phyloP scores from a whole-genome alignment of 2,888 invertebrate genomes.

The Azorinus chamasolen region DNA sequence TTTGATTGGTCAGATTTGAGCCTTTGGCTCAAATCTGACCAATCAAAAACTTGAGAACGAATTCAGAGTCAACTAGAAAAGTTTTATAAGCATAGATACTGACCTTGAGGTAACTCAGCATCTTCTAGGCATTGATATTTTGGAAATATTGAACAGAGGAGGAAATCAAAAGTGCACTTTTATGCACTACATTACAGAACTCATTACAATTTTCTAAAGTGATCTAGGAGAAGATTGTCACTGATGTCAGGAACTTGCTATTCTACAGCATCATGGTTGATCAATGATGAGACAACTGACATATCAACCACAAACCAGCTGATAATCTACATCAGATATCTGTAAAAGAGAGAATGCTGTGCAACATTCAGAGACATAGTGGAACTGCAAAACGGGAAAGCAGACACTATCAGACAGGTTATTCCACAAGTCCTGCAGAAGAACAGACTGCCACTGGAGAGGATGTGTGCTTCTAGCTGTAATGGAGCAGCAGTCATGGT shows the following conservation, averaged over 20 bases:
- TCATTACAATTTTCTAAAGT: too few species aligned
- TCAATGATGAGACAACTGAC: slow-evolving; percentile 58
- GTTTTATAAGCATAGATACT: too few species aligned
- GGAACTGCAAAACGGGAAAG: slow-evolving; percentile 35
- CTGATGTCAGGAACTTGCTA: not conserved
- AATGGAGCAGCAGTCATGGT: slow-evolving; percentile 56
- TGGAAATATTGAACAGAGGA: too few species aligned
- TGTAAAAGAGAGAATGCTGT: not conserved
- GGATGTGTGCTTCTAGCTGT: slow-evolving; percentile 43
- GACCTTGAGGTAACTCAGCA: too few species aligned
- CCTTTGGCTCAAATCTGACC: too few species aligned
- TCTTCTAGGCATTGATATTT: too few species aligned
- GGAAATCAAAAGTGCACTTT: too few species aligned
- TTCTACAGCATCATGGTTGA: slow-evolving; percentile 40
- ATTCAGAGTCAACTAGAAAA: too few species aligned
- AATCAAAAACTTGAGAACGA: too few species aligned
- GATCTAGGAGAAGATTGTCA: too few species aligned
- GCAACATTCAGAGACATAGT: slow-evolving; percentile 12
- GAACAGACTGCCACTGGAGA: slow-evolving; percentile 9
- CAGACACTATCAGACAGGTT: slow-evolving; percentile 30
- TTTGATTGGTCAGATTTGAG: too few species aligned
- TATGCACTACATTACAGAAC: too few species aligned
- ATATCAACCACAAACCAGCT: slow-evolving; percentile 33
- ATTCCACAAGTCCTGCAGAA: slow-evolving; percentile 16
- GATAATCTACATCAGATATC: slow-evolving; percentile 27